Percentiles rank a stretch among this genome's conserved stretches.
Conservation (phyloP, 2,888 invertebrate species). For the Melipona beecheii region DNA sequence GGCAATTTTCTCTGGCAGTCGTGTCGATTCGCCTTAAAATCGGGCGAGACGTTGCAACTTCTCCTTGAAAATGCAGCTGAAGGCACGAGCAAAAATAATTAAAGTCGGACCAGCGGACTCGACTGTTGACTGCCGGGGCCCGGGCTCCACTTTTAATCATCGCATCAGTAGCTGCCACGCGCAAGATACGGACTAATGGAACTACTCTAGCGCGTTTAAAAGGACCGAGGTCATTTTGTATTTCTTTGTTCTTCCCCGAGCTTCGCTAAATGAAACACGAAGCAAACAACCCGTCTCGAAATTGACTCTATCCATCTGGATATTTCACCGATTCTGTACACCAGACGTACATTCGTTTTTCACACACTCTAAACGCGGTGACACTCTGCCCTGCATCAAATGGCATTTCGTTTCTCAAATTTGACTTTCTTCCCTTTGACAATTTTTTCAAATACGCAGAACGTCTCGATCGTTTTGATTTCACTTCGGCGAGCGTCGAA, state of each 20-base stretch:
- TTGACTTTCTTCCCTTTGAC: too few relatives aligned
- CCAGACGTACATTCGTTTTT: background rate
- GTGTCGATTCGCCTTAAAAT: background rate
- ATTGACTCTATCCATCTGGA: background rate
- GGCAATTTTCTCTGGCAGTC: slow-evolving; percentile 8
- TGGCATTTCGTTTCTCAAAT: background rate
- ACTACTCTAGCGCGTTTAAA: background rate
- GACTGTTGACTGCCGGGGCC: slow-evolving; percentile 14
- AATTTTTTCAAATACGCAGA: too few relatives aligned
- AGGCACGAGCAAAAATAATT: slow-evolving; percentile 42
- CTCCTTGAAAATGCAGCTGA: slow-evolving; percentile 15
- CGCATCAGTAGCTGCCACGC: background rate
- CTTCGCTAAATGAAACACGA: background rate
- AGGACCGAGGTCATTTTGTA: background rate
- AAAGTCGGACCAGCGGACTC: slow-evolving; percentile 15
- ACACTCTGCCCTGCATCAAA: background rate
- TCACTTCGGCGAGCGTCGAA: background rate
- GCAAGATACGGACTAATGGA: slow-evolving; percentile 12
- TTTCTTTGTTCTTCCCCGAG: background rate
- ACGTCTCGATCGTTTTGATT: background rate
- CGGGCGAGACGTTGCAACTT: slow-evolving; percentile 10
- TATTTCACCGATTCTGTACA: background rate
- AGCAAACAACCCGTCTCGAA: background rate
- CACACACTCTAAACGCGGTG: too few relatives aligned
- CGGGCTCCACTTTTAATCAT: slow-evolving; percentile 22